Percentiles rank a stretch among this genome's conserved stretches.
Evolutionary conservation across 2,888 invertebrate species (phyloP).

Genomic region (Ashinkailepas kermadecensis): DNA sequence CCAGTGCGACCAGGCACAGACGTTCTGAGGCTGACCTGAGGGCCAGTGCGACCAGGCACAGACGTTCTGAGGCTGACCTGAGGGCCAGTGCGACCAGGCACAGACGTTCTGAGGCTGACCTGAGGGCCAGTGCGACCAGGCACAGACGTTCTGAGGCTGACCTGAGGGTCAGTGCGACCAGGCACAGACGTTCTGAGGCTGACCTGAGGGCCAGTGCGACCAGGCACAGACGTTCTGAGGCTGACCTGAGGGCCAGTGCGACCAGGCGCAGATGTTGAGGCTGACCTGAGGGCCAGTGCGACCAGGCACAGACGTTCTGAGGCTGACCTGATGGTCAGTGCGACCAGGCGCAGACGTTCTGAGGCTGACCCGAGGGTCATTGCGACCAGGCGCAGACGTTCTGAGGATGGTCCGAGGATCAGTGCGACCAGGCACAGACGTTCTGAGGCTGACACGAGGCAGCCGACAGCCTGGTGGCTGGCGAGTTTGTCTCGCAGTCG

Average conservation of each 20-base stretch:
- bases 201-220: conserved; percentile 77
- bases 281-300: conserved; percentile 76
- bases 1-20: conserved; percentile 79
- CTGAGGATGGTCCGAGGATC: no score
- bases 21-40: no score
- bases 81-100: conserved; percentile 77
- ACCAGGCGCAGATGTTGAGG: conserved; percentile 77
- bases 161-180: no score
- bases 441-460: no score
- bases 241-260: no score
- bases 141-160: conserved; percentile 74
- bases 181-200: conserved; percentile 72
- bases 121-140: conserved; percentile 79
- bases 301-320: conserved; percentile 75
- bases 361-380: no score
- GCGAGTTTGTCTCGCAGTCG: no score
- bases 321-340: no score
- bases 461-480: no score
- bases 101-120: conserved; percentile 76
- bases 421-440: conserved; percentile 79
- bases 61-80: conserved; percentile 72
- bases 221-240: conserved; percentile 76
- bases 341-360: conserved; percentile 76
- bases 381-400: conserved; percentile 81
- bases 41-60: conserved; percentile 79